Conservation (phyloP, 1,140 invertebrate species). For the Aleiodes sp. region DNA sequence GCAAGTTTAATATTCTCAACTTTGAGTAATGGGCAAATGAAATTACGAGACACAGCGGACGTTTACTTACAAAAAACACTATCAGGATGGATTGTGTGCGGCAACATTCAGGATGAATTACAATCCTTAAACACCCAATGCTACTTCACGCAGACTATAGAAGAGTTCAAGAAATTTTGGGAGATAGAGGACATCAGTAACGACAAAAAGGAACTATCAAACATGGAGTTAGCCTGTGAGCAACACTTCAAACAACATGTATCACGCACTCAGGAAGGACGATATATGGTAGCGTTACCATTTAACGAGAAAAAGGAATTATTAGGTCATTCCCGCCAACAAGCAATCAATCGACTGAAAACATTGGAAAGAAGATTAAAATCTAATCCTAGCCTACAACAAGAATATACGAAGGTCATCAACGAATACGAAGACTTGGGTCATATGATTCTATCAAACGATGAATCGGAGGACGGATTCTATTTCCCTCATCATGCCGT, state of each 20-base stretch:
- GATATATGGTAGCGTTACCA: slow-evolving; percentile 14
- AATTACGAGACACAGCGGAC: slow-evolving; percentile 13
- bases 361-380: slow-evolving; percentile 32
- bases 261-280: background rate
- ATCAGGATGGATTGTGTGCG: slow-evolving; percentile 9
- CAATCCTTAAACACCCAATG: background rate
- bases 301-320: background rate
- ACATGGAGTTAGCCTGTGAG: slow-evolving; percentile 27
- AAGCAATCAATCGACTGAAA: slow-evolving; percentile 28
- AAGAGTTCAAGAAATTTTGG: slow-evolving; percentile 24
- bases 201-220: background rate
- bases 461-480: slow-evolving; percentile 21
- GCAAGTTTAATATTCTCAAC: slow-evolving; percentile 11
- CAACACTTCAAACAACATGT: slow-evolving; percentile 2
- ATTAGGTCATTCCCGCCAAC: slow-evolving; percentile 24
- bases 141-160: background rate
- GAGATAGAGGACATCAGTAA: slow-evolving; percentile 21
- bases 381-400: slow-evolving; percentile 14
- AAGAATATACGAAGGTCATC: slow-evolving; percentile 36
- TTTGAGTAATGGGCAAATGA: slow-evolving; percentile 17
- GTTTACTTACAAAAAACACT: slow-evolving; percentile 22
- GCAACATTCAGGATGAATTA: background rate
- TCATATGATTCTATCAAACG: slow-evolving; percentile 32
- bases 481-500: slow-evolving; percentile 48
- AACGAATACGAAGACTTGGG: slow-evolving; percentile 33